Evolutionary conservation across 2,797 vertebrate species (phyloP), one percentile per base, ranked within the genome.

Genomic region (Leptoclinus maculatus): DNA sequence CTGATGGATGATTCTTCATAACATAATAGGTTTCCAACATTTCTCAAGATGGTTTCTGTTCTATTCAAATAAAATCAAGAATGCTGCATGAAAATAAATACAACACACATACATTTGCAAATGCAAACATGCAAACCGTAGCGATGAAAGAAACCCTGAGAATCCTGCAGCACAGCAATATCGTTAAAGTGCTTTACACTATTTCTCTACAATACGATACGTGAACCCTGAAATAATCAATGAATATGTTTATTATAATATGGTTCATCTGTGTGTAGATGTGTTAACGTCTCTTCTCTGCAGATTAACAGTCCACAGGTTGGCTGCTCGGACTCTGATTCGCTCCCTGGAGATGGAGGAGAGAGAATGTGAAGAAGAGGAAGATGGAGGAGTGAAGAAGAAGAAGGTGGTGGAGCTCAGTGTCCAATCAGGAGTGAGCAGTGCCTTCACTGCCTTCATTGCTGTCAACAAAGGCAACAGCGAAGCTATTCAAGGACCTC

Each of bases 391-490:
- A 36, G 23, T 89, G 72, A 93, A 92, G 79, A 74, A 92, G 78
- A 74, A 91, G 71, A 94, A 86, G 38, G 89, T 95, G 54, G 66
- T 96, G 81, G 80, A 95, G n/a, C 81, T 96, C 65, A 97, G 96
- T 74, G 63, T 95, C 60, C 92, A 95, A 49, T 94, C 94, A 66
- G 95, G 95, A 84, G 94, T 97, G 74, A 93, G 95, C 90, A 96
- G 96, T 58, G 82, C 91, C 47, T 94, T 94, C 79, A 96, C 96
- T 0, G 92, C 96, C 25, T 96, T 96, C 74, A 87, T 96, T 11
- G 95, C 93, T 3, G 80, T 96, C 71, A 91, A 94, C 82, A 95
- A 93, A 77, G 85, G 85, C 9, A 71, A 74, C 3, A 80, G 86
- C 3, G 21, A 93, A 34, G 38, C 86, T 0, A 60, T 95, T 13